Evolutionary conservation across 2,888 invertebrate species (phyloP).

Genomic region (Scelioninae gen. 1): DNA sequence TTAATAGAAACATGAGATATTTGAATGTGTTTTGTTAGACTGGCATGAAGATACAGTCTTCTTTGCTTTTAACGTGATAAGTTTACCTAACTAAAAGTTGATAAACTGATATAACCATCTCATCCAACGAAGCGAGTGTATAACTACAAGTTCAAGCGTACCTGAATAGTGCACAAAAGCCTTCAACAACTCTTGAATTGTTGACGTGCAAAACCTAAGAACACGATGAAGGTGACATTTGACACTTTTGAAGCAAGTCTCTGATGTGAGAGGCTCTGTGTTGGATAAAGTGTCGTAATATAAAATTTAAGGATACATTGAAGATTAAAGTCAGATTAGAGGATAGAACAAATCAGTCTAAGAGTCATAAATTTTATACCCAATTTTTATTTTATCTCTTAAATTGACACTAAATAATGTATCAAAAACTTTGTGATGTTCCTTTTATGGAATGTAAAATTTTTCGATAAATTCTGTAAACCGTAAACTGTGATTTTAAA

Average conservation of each 20-base stretch:
- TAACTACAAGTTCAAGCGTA: conserved; percentile 36
- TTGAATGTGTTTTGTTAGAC: too few relatives aligned
- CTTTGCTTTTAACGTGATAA: conserved; percentile 3
- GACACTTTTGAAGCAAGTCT: conserved; percentile 37
- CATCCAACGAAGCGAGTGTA: conserved; percentile 30
- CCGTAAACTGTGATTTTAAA: too few relatives aligned
- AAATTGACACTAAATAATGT: too few relatives aligned
- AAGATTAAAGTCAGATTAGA: conserved; percentile 2
- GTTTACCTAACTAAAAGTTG: conserved; percentile 20
- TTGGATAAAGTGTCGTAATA: conserved; percentile 18
- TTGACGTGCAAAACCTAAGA: conserved; percentile 58
- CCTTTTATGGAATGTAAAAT: too few relatives aligned
- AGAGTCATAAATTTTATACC: background rate
- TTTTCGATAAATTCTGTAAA: too few relatives aligned
- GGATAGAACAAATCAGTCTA: background rate
- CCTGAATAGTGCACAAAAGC: conserved; percentile 56
- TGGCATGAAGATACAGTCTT: background rate
- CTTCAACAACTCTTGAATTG: conserved; percentile 52
- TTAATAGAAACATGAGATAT: too few relatives aligned
- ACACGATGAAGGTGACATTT: conserved; percentile 47
- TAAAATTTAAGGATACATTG: conserved; percentile 23
- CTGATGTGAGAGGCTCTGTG: conserved; percentile 26
- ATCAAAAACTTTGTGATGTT: too few relatives aligned
- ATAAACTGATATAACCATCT: conserved; percentile 37
- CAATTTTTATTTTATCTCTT: background rate